These are phyloP conservation scores for Acrocephalus kingi DNA, from an alignment of 2,113 vertebrate genomes.

Conservation along the genomic window DNA sequence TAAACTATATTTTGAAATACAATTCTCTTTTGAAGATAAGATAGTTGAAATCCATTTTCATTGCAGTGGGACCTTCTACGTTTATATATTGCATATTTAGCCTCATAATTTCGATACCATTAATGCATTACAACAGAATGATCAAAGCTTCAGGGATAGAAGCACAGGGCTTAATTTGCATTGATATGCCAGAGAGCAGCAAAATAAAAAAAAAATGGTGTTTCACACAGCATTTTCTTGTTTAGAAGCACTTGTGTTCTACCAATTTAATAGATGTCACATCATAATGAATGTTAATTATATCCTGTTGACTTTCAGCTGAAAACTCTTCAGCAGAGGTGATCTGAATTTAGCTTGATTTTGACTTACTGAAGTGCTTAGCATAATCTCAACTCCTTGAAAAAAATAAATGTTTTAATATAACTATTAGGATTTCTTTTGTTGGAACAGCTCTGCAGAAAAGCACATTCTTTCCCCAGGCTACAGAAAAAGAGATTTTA, in stretches of 20 bases:
- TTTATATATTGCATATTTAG: background rate
- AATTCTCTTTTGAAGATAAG: background rate
- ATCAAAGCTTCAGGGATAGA: background rate
- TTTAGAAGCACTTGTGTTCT: constrained; percentile 3
- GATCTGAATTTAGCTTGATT: constrained; percentile 7
- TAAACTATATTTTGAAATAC: background rate
- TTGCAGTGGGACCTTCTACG: background rate
- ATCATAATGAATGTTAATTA: constrained; percentile 5
- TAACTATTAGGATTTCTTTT: background rate
- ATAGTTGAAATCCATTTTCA: background rate
- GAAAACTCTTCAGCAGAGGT: constrained; percentile 28
- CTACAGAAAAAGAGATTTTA: background rate
- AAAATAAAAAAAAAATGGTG: background rate
- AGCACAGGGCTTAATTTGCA: background rate
- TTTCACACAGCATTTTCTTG: background rate
- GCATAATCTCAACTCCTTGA: background rate
- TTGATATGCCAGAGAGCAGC: background rate
- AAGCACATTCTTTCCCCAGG: background rate
- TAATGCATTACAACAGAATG: background rate
- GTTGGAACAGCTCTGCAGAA: background rate
- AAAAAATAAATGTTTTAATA: background rate
- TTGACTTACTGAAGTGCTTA: background rate
- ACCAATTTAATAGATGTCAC: background rate
- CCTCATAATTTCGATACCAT: background rate
- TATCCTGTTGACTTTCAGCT: constrained; percentile 8